Conservation (phyloP, 2,888 invertebrate species). For the Drosophila peninsularis region DNA sequence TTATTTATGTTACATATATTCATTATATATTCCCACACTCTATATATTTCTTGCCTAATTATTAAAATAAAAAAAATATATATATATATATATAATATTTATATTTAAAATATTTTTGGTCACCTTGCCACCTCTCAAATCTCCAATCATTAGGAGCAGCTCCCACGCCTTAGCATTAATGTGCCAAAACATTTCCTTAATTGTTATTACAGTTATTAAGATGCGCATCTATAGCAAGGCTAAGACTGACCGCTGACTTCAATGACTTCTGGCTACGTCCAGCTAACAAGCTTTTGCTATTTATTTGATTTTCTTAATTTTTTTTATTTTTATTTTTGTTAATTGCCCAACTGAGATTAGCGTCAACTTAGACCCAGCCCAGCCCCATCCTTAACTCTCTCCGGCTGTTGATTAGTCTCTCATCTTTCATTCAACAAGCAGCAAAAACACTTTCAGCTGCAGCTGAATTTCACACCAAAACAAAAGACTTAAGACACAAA, state of each 20-base stretch:
- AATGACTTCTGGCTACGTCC: conserved; percentile 6
- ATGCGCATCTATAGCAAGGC: background rate
- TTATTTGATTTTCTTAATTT: conserved; percentile 4
- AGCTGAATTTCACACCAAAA: conserved; percentile 22
- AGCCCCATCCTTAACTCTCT: conserved; percentile 9
- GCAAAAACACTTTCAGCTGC: background rate
- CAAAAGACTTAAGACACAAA: conserved; percentile 68
- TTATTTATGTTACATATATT: background rate
- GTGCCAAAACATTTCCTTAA: conserved; percentile 3
- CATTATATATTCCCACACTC: too few relatives aligned
- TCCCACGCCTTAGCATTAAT: conserved; percentile 1
- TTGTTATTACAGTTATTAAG: background rate
- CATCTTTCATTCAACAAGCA: conserved; percentile 10
- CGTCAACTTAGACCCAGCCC: background rate
- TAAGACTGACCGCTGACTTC: background rate
- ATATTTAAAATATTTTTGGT: background rate
- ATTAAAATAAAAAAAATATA: too few relatives aligned
- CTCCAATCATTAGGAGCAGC: background rate
- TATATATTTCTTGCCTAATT: background rate
- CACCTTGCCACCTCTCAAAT: background rate
- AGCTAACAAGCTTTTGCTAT: background rate
- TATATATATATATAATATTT: background rate
- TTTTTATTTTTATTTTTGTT: background rate
- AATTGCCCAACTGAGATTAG: conserved; percentile 11
- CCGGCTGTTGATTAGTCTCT: background rate